Base-by-base conservation (phyloP, 2,113 vertebrate genomes). In the Myiozetetes cayanensis region DNA sequence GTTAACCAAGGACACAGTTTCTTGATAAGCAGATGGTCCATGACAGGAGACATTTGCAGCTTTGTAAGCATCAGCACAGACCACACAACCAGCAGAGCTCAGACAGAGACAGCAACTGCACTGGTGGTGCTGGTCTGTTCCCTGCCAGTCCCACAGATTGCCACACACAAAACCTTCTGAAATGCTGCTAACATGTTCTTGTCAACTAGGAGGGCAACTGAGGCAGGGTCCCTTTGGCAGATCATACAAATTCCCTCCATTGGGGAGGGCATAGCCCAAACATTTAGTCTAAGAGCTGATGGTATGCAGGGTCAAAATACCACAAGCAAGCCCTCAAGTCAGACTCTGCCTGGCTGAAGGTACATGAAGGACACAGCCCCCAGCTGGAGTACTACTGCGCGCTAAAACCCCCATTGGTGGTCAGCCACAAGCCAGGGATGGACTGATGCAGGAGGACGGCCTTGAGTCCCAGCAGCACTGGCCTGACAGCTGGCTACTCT, bases 331-430 rank as follows among this genome's bases (percentile, higher is more conserved):
- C 20, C 20, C 33, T 31, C 14, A 66, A 24, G 41, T 56, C 35
- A 63, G 33, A 68, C 16, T 65, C 18, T 65, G 35, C 20, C 46
- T 55, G 66, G 20, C 12, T 55, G 50, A 63, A 72, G 47, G 17
- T 44, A 2, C 27, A 18, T 6, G 24, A 68, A 46, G 43, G 62
- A 46, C 23, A 52, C 14, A 19, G 76, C 6, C 14, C 33, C 52
- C 14, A 67, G 10, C 7, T 84, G 47, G 10, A 77, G n/a, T 11
- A 9, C 18, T 23, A 12, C 10, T 24, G 17, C 0, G 0, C 35
- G 31, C 25, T 56, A n/a, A 77, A 85, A 21, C 14, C 17, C 20
- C 6, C 47, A 33, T 23, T 3, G 6, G 35, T n/a, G 18, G 23
- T 10, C 43, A 43, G 25, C 35, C 2, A 1, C 46, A 20, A 77